Evolutionary conservation across 2,888 invertebrate genomes (phyloP), one percentile per base, ranked within the genome.

Genomic region (Aphidoletes aphidimyza): DNA sequence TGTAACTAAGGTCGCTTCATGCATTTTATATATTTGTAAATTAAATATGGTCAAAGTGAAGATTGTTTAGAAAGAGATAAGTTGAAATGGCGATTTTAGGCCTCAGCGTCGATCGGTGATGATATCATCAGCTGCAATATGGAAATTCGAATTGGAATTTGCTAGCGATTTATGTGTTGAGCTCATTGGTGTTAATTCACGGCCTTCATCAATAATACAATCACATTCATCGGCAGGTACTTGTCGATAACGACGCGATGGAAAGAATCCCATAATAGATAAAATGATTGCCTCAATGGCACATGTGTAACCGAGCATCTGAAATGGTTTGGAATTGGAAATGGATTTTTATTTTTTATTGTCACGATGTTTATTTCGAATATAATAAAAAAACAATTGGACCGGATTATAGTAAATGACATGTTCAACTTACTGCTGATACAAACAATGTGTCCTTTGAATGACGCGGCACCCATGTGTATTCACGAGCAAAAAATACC

Each of bases 381-480:
- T 17, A 47, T 19, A 54, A 26, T 26, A 22, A 26, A 54, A 54
- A n/a, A 54, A 2, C 22, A 54, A 54, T 26, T 1, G 6, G 2
- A 22, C n/a, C 22, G 11, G n/a, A n/a, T n/a, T n/a, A 54, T 26
- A 6, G 5, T 8, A 78, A 78, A 14, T 9, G 34, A n/a, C 59
- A 69, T 69, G 3, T 26, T 30, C 14, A 30, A 89, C 92, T 91
- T 91, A 93, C 93, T 88, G 93, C 93, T 87, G 93, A 92, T 87
- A 92, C 91, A 88, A 93, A 90, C 86, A 94, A 90, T 88, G 94
- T 94, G 87, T 94, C 93, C 89, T 93, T 93, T 87, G 94, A 94
- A 90, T 94, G 93, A 89, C 92, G 92, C 86, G 94, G 93, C 87
- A 94, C 93, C 93, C 93, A 94, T 85, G 91, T 90, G 89, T 92